Evolutionary conservation across 2,888 invertebrate species (phyloP), one percentile per base, ranked within the genome.

Genomic region (Clanis bilineata): DNA sequence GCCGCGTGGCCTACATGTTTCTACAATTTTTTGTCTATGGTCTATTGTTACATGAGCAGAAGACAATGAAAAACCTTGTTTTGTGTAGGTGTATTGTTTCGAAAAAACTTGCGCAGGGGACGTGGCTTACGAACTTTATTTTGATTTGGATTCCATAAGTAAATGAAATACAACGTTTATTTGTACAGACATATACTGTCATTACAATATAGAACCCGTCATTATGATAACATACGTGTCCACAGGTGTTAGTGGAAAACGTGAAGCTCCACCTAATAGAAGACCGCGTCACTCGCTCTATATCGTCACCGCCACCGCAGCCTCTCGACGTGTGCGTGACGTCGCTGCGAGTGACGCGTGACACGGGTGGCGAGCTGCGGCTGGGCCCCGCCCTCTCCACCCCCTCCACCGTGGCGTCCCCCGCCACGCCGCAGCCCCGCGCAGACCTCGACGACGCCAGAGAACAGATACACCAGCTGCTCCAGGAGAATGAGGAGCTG

Each of bases 261-360:
- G 93, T 97, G 55, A 94, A 94, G 60, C 83, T 97, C 9, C 95
- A 95, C 75, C 86, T 97, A 67, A 94, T 95, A 75, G 98, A 98
- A 88, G 98, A 98, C 90, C 94, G 97, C 57, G 96, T 96, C 0
- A 95, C 96, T 1, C 95, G 95, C 58, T 95, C 96, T 65, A 90
- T 90, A 32, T 96, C 96, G 4, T 96, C 97, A 1, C 97, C 97
- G 0, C 96, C 96, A 0, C 95, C 97, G 1, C 93, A 96, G 66
- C 97, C 97, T 0, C 91, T 97, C 21, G 95, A 96, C 86, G 77
- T 97, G 57, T 94, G 93, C 68, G 94, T 98, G 38, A 94, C 95
- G 0, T 94, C 95, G 57, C 93, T 97, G 59, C 93, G 93, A 21
- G 88, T 98, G 70, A 93, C 93, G n/a, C 93, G 97, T 32, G 95